These are phyloP conservation scores for Palloptera scutellata DNA, from an alignment of 2,888 invertebrate species.

Conservation along the genomic window DNA sequence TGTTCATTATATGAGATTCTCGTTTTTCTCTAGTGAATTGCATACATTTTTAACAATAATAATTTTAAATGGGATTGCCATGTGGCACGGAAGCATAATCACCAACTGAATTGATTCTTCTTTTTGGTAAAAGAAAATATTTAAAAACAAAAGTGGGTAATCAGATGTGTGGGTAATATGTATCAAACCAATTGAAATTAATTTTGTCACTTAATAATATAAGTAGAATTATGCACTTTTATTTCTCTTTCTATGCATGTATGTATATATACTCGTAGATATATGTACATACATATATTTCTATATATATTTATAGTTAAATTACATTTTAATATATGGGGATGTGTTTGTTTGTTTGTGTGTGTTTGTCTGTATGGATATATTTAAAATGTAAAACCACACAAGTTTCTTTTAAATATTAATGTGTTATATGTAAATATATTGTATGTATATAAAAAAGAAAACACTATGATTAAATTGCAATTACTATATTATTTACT, in stretches of 20 bases:
- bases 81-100: no score
- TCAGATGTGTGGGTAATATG: no score
- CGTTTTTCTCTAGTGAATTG: no score
- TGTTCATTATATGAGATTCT: no score
- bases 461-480: conserved; percentile 27
- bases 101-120: no score
- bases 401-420: conserved; percentile 26
- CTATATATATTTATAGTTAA: conserved; percentile 35
- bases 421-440: conserved; percentile 27
- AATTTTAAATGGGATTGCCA: no score
- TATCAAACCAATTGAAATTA: no score
- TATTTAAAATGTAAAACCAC: conserved; percentile 31
- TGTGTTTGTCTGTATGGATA: conserved; percentile 1
- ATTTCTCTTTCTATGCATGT: conserved; percentile 31
- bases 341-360: neutral
- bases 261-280: conserved; percentile 21
- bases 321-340: conserved; percentile 16
- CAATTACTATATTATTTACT: conserved; percentile 54
- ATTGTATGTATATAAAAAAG: conserved; percentile 37
- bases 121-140: no score
- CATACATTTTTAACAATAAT: no score
- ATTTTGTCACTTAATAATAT: no score
- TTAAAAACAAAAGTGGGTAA: no score
- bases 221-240: conserved; percentile 27
- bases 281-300: conserved; percentile 11